Conservation (phyloP, 2,888 invertebrate genomes). For the Oegoconia quadripuncta region DNA sequence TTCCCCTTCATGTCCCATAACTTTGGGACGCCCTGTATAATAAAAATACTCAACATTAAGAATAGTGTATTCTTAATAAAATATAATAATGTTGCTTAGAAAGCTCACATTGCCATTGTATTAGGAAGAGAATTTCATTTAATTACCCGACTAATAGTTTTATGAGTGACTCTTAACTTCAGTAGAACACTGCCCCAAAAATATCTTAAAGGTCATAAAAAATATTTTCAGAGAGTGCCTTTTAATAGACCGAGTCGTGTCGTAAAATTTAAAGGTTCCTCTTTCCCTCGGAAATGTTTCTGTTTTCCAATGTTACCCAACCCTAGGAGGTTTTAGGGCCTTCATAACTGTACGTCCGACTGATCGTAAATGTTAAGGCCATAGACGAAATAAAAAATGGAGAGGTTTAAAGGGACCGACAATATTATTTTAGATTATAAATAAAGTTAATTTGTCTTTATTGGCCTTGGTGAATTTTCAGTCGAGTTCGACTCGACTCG, state of each 20-base stretch:
- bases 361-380: constrained; percentile 30
- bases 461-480: too few relatives aligned
- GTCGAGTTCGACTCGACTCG: too few relatives aligned
- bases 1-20: too few relatives aligned
- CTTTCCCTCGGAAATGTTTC: constrained; percentile 36
- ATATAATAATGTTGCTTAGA: too few relatives aligned
- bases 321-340: constrained; percentile 26
- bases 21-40: too few relatives aligned
- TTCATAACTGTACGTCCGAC: constrained; percentile 24
- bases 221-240: constrained; percentile 34
- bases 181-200: constrained; percentile 39
- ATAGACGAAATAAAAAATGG: constrained; percentile 3
- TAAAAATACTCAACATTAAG: too few relatives aligned
- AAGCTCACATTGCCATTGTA: too few relatives aligned
- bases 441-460: background rate
- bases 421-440: background rate
- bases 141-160: background rate
- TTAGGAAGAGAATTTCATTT: constrained; percentile 8
- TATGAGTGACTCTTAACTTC: constrained; percentile 11
- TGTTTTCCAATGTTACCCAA: constrained; percentile 34
- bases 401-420: background rate
- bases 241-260: constrained; percentile 46
- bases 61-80: too few relatives aligned
- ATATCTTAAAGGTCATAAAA: constrained; percentile 38
- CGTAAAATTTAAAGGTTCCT: constrained; percentile 56